Base-by-base conservation (phyloP, 1,140 invertebrate species). In the Lasioglossum albipes region DNA sequence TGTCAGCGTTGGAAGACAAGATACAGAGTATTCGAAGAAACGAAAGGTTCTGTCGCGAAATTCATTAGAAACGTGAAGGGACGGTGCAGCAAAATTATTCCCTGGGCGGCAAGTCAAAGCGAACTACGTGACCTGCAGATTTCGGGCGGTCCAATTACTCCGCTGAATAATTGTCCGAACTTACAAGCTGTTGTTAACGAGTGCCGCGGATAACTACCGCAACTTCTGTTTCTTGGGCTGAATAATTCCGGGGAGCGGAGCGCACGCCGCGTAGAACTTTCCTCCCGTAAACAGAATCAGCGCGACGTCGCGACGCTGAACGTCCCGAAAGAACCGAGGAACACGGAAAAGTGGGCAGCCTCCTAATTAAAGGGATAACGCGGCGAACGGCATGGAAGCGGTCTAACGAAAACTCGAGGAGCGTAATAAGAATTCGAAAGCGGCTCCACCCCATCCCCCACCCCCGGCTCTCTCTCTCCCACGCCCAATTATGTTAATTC, bases 161-260 rank as follows among this genome's bases (percentile, higher is more conserved):
- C 54, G 65, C 65, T 86, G 84, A 79, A 86, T 87, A 87, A 87
- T 87, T 84, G 85, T 86, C 71, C 84, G 71, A 86, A 87, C 81
- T 87, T 86, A 74, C 84, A 61, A 84, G 70, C 71, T 78, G 70
- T 79, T 70, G 85, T 84, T 87, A 86, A 87, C 85, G 83, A 87
- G 85, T 84, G 81, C 79, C 74, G 54, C 57, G 81, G 57, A 83
- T 65, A 82, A 83, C 76, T 79, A 78, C 83, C 67, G 70, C 36
- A 61, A 83, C 83, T 86, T 73, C 78, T 73, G 84, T 86, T 87
- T 81, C 84, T 87, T 81, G 85, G 71, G 18, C 9, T 69, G 85
- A 79, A 87, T 87, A 86, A 87, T 87, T 87, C 64, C 65, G 31
- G 62, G 36, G 62, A 80, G 78, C 83, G 62, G 62, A 20, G 70